Evolutionary conservation across 2,797 vertebrate genomes (phyloP).

Genomic region (Enteromius unitaeniatus): DNA sequence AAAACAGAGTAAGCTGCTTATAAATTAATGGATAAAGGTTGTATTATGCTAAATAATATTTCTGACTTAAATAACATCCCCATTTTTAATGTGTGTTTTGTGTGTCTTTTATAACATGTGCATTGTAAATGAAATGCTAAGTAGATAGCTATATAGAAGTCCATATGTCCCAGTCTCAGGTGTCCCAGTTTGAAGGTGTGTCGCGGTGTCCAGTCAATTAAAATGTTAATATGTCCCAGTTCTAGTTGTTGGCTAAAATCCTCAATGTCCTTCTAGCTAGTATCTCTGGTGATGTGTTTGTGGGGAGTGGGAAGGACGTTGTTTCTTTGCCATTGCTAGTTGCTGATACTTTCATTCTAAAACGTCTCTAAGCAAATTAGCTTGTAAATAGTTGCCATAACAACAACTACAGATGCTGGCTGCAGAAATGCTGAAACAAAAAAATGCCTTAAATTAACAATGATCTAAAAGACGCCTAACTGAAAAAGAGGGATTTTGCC

Average conservation of each 20-base stretch:
- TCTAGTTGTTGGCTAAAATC: constrained; percentile 6
- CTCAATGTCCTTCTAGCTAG: neutral
- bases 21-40: neutral
- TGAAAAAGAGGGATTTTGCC: neutral
- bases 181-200: constrained; percentile 25
- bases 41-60: neutral
- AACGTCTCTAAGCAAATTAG: neutral
- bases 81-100: neutral
- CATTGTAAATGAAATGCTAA: neutral
- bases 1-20: neutral
- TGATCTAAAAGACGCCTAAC: neutral
- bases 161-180: neutral
- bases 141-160: neutral
- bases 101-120: neutral
- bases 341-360: neutral
- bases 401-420: neutral
- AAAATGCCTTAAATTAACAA: neutral
- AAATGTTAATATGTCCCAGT: constrained; percentile 19
- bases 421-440: neutral
- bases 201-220: neutral
- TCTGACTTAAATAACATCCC: neutral
- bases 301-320: neutral
- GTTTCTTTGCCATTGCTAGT: neutral
- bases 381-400: constrained; percentile 2
- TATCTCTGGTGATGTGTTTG: neutral